Evolutionary conservation across 2,113 vertebrate genomes (phyloP), one percentile per base, ranked within the genome.

Genomic region (Dipodomys ordii): DNA sequence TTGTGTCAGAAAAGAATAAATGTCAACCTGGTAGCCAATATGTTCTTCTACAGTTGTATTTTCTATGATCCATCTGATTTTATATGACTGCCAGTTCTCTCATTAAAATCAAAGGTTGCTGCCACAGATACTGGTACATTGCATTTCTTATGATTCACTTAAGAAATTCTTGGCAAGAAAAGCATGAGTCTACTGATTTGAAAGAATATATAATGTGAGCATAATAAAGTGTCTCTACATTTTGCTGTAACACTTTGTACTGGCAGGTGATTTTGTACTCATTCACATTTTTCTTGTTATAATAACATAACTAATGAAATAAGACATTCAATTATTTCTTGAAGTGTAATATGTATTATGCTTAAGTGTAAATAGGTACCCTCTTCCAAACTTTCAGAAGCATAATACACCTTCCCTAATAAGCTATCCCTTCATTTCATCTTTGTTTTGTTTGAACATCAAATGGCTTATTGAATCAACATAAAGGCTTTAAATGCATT

Each of bases 81-180:
- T 88, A 39, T 80, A 71, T 80, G 27, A 30, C 39, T 93, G 25
- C 71, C 79, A 82, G 27, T 78, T 89, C 25, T 69, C 12, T 94
- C 88, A 84, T 93, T 93, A 87, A 87, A 81, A 91, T 89, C 79
- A 74, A 95, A 93, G 39, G 32, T 77, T 71, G 3, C 49, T 77
- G 49, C 28, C 35, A 78, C 32, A 88, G n/a, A 87, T 78, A 90
- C 6, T 78, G 30, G 12, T 64, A 53, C 53, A 28, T 46, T 87
- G 22, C 39, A 78, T 85, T 90, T 93, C n/a, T 84, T 84, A 85
- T 65, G 64, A 92, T 85, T 88, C 57, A 74, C 1, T 93, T 88
- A 60, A n/a, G 10, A 90, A 85, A 78, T 93, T 82, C 28, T 53
- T 79, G 69, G 20, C 65, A 88, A 73, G 16, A 76, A 80, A 83